Base-by-base conservation (phyloP, 2,113 vertebrate genomes). In the Piprites chloris region DNA sequence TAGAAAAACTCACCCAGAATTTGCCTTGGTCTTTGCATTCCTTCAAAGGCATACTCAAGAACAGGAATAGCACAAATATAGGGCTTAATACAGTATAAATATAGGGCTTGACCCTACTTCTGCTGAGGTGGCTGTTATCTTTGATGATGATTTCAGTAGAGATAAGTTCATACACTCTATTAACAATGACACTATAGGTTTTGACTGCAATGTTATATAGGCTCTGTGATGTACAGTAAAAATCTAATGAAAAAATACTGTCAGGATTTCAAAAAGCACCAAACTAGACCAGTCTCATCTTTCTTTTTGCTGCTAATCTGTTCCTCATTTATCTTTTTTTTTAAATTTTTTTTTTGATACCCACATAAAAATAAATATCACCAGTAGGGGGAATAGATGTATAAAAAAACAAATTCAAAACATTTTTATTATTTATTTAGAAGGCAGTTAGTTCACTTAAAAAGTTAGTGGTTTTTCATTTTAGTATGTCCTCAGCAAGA, bases 381-480 rank as follows among this genome's bases (percentile, higher is more conserved):
- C 98, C 98, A 98, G 98, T 95, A 98, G 98, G 98, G 98, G 98
- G 98, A 98, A 98, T 98, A 98, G 96, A 98, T 97, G 97, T 96
- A 97, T 98, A 98, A 97, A 97, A 73, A 98, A 98, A 97, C 98
- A 98, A 97, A 95, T 92, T 84, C 84, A 93, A 97, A 97, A 96
- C 9, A 22, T 95, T 97, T 97, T 95, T 96, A 87, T 97, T 97
- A 94, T 97, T 97, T 92, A 94, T 95, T 97, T 97, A 66, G 58
- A 91, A 55, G 80, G 66, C 61, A 83, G 93, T 75, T 62, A 55
- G 20, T 96, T 93, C 71, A 88, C 76, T 95, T 94, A 22, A 97
- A 97, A 98, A 96, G 91, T 97, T 96, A 93, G 74, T 93, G 61
- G 35, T 96, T 96, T 96, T 85, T 77, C 30, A 8, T 90, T 96